These are phyloP conservation scores for Ruditapes philippinarum DNA, from an alignment of 1,140 invertebrate species.

Conservation along the genomic window DNA sequence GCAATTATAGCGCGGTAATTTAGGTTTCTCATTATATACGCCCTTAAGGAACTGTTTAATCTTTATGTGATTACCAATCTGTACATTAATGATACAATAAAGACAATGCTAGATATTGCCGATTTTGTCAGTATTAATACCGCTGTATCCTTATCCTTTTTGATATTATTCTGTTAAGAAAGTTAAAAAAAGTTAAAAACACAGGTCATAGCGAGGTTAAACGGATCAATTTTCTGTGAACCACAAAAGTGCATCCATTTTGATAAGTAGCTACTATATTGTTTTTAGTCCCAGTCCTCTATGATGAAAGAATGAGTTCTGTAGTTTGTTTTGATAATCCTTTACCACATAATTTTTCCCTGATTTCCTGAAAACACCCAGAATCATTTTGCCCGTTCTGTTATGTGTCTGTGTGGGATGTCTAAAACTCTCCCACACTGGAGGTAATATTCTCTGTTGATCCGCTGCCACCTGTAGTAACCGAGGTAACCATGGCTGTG, in stretches of 20 bases:
- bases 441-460: too few species aligned
- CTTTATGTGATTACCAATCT: not conserved
- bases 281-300: not conserved
- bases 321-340: too few species aligned
- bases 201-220: not conserved
- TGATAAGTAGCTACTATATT: not conserved
- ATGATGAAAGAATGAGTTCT: not conserved
- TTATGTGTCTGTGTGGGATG: too few species aligned
- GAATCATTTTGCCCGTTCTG: too few species aligned
- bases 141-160: not conserved
- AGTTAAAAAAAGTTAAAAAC: too few species aligned
- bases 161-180: not conserved
- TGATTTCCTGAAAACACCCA: too few species aligned
- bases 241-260: not conserved
- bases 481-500: too few species aligned
- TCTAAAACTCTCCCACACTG: too few species aligned
- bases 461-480: too few species aligned
- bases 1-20: not conserved
- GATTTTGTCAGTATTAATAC: slow-evolving; percentile 1
- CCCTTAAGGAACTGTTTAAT: not conserved
- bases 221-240: not conserved
- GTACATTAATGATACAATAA: not conserved
- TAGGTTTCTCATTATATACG: not conserved
- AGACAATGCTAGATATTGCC: not conserved
- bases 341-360: too few species aligned